Percentiles rank a stretch among this genome's conserved stretches.
Conservation (phyloP, 2,888 invertebrate genomes). For the Brenthis ino region DNA sequence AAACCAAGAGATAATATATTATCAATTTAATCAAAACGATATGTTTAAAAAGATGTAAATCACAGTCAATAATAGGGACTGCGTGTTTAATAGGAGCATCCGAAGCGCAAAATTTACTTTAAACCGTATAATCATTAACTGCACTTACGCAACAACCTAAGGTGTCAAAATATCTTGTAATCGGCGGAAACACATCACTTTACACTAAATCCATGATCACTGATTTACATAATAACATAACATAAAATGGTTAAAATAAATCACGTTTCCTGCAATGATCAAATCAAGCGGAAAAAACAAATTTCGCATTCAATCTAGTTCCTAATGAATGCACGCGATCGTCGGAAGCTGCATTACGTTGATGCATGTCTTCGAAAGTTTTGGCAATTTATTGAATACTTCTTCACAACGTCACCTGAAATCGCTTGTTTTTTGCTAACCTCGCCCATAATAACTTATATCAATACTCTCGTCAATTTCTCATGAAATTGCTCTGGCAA, state of each 20-base stretch:
- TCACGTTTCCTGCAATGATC: slow-evolving; percentile 57
- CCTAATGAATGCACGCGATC: slow-evolving; percentile 53
- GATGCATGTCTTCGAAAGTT: neutral
- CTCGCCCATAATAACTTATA: no score
- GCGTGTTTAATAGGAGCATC: slow-evolving; percentile 20
- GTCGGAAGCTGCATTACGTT: slow-evolving; percentile 54
- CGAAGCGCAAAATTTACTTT: slow-evolving; percentile 3
- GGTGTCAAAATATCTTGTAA: slow-evolving; percentile 37
- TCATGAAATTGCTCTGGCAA: no score
- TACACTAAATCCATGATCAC: slow-evolving; percentile 19
- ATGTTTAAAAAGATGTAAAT: slow-evolving; percentile 16
- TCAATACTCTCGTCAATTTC: no score
- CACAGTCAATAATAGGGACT: slow-evolving; percentile 11
- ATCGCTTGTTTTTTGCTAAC: no score
- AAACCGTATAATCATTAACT: slow-evolving; percentile 16
- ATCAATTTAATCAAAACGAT: slow-evolving; percentile 8
- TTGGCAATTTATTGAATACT: no score
- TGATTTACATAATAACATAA: slow-evolving; percentile 47
- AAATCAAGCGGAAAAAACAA: slow-evolving; percentile 43
- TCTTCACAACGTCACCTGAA: no score
- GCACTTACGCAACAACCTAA: slow-evolving; percentile 28
- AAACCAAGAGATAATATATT: neutral
- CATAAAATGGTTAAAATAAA: slow-evolving; percentile 49
- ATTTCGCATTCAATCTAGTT: slow-evolving; percentile 56
- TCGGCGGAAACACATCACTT: slow-evolving; percentile 38